phyloP scores from a whole-genome alignment of 2,797 vertebrate genomes.

The Halcyon badia region DNA sequence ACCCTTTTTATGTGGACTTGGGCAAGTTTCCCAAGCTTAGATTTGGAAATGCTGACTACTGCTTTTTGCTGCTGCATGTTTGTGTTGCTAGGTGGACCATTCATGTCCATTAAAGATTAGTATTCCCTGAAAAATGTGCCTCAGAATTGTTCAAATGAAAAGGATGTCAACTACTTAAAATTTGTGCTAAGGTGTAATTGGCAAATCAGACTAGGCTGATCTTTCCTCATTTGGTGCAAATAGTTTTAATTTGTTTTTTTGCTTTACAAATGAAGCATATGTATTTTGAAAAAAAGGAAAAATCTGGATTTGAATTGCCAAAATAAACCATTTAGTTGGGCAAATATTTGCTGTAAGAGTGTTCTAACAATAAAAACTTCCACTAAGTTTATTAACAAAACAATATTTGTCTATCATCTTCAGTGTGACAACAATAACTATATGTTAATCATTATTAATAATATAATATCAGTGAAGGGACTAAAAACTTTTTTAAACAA shows the following conservation, averaged over 20 bases:
- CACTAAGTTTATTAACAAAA: not conserved
- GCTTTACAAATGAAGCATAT: not conserved
- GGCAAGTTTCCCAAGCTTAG: not conserved
- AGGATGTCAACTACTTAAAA: not conserved
- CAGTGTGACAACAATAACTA: not conserved
- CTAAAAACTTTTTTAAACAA: constrained; percentile 14
- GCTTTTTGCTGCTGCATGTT: not conserved
- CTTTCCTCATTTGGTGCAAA: not conserved
- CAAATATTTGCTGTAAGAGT: not conserved
- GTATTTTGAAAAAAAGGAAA: not conserved
- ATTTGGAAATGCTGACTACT: not conserved
- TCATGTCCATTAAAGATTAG: not conserved
- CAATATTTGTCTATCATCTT: not conserved
- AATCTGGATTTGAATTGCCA: not conserved
- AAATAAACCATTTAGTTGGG: not conserved
- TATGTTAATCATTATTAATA: not conserved
- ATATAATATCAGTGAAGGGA: not conserved
- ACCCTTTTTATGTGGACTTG: not conserved
- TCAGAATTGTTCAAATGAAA: not conserved
- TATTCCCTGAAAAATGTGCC: not conserved
- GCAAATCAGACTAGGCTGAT: not conserved
- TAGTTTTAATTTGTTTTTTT: not conserved
- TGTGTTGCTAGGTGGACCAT: not conserved
- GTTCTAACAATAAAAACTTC: not conserved
- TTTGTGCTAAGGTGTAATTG: not conserved